Base-by-base conservation (phyloP, 2,797 vertebrate genomes). In the Mastacembelus armatus region DNA sequence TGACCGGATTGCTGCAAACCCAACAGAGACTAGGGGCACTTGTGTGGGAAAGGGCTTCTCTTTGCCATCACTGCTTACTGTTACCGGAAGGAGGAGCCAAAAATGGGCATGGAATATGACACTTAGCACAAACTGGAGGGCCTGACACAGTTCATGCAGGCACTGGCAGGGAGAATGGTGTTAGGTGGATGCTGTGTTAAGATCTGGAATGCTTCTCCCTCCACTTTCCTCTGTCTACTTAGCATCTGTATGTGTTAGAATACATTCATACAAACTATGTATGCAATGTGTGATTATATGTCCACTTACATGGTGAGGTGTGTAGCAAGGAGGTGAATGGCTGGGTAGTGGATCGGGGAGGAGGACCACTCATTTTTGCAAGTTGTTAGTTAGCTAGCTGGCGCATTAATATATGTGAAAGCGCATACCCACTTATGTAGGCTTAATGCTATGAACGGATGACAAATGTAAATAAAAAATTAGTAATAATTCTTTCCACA, bases 1-100 rank as follows among this genome's bases (percentile, higher is more conserved):
- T 82, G 70, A 83, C 73, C 51, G 49, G 83, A 80, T 74, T 71
- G 79, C 64, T 62, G 66, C 42, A 11, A 71, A 71, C 22, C 58
- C 39, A 60, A 21, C 58, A 69, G 77, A 61, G 56, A 57, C 71
- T 35, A 50, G 56, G 65, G 71, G 67, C 56, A 60, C 36, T 58
- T 71, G 64, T 76, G 68, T 60, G 27, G 60, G 43, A 38, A 38
- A 55, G 61, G 78, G 68, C 72, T 80, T 85, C 79, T 78, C 71
- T 79, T 78, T 78, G 77, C 83, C 73, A 67, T 80, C 63, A 57
- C 48, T 30, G 18, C 44, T 85, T 50, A 80, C 45, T 55, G 49
- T 69, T 60, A 56, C 56, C 15, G 40, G 57, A 67, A 77, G 74
- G 57, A 76, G 36, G 7, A 36, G 42, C 38, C 72, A 66, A 68